Conservation (phyloP, 2,113 vertebrate species). For the Pterophyllum scalare region DNA sequence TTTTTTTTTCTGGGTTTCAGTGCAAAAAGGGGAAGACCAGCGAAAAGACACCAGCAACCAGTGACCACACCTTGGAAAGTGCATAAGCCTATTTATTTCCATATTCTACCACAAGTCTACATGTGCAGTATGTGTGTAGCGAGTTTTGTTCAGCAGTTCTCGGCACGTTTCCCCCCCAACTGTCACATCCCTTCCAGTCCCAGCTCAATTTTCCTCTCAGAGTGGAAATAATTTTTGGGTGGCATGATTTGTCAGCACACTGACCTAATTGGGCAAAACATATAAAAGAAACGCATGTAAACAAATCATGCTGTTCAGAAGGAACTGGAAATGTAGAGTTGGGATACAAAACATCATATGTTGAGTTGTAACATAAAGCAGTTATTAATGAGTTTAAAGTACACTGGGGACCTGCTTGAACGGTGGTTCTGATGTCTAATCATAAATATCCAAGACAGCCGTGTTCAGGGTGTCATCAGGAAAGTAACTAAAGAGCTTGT, state of each 20-base stretch:
- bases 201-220: slow-evolving; percentile 22
- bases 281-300: slow-evolving; percentile 17
- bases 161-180: not conserved
- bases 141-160: slow-evolving; percentile 20
- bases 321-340: not conserved
- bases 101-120: slow-evolving; percentile 34
- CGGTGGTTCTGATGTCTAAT: not conserved
- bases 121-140: slow-evolving; percentile 24
- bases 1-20: not conserved
- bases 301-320: not conserved
- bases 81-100: slow-evolving; percentile 35
- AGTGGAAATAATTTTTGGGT: slow-evolving; percentile 26
- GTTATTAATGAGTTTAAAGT: not conserved
- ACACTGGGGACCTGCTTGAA: not conserved
- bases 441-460: not conserved
- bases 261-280: slow-evolving; percentile 18
- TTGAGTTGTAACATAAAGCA: not conserved
- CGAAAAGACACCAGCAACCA: not conserved
- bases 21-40: slow-evolving; percentile 2
- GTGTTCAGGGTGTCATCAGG: slow-evolving; percentile 49
- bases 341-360: not conserved
- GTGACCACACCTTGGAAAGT: slow-evolving; percentile 49
- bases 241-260: slow-evolving; percentile 6
- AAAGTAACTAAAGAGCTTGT: slow-evolving; percentile 60
- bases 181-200: slow-evolving; percentile 31